These are phyloP conservation scores for Venturia canescens DNA, from an alignment of 1,140 invertebrate genomes.

Conservation along the genomic window DNA sequence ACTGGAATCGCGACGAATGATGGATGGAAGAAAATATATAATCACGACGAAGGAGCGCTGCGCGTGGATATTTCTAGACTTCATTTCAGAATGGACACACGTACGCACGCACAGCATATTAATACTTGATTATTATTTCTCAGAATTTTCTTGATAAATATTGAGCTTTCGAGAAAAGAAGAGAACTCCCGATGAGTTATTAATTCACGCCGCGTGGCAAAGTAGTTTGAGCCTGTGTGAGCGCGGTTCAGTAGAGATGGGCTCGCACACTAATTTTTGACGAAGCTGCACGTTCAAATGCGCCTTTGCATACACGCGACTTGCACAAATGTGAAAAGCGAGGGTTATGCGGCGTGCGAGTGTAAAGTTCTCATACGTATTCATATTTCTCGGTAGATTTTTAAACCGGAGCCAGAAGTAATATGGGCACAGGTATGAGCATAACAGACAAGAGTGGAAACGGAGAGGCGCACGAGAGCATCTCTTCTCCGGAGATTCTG, in stretches of 20 bases:
- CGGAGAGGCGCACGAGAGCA: constrained; percentile 40
- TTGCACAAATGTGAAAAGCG: not conserved
- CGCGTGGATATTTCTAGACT: too few species aligned
- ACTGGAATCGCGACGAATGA: too few species aligned
- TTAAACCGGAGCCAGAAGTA: constrained; percentile 28
- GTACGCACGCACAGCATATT: not conserved
- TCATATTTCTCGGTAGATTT: constrained; percentile 28
- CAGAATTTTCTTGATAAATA: constrained; percentile 47
- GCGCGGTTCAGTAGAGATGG: not conserved
- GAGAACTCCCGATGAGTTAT: constrained; percentile 33
- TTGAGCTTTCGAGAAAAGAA: constrained; percentile 36
- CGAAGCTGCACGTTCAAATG: not conserved
- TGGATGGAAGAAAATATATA: not conserved
- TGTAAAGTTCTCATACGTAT: not conserved
- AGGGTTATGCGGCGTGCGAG: not conserved
- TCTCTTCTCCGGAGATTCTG: constrained; percentile 44
- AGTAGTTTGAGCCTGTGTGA: constrained; percentile 18
- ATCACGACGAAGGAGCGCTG: not conserved
- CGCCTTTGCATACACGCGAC: too few species aligned
- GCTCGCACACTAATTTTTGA: not conserved
- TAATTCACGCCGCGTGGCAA: constrained; percentile 46
- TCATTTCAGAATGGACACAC: constrained; percentile 5
- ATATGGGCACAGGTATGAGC: constrained; percentile 9
- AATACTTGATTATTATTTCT: constrained; percentile 47
- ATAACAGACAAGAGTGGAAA: constrained; percentile 43